These are phyloP conservation scores for Ptychobarbus kaznakovi DNA, from an alignment of 2,797 vertebrate genomes.

Conservation along the genomic window DNA sequence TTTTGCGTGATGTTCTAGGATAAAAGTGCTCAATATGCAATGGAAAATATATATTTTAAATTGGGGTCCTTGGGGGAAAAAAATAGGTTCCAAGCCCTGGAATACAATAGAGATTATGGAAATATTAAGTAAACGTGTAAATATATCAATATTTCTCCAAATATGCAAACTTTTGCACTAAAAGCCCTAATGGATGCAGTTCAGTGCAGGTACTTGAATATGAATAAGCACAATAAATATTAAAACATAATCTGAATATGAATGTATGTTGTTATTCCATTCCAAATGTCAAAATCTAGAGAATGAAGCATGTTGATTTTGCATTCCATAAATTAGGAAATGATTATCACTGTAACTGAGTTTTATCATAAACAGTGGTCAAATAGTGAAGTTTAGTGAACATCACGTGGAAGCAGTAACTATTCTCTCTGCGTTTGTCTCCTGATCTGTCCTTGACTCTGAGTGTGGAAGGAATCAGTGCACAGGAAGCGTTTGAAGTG, in stretches of 20 bases:
- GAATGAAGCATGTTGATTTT: not conserved
- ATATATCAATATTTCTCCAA: not conserved
- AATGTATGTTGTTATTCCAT: not conserved
- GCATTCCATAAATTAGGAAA: not conserved
- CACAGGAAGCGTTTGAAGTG: not conserved
- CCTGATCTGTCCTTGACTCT: slow-evolving; percentile 32
- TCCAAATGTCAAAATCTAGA: not conserved
- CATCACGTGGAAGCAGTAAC: not conserved
- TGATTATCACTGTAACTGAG: not conserved
- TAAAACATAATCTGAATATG: not conserved
- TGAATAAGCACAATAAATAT: not conserved
- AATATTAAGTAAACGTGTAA: not conserved
- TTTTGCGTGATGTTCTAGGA: not conserved
- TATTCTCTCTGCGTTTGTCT: slow-evolving; percentile 8
- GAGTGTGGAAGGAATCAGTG: not conserved
- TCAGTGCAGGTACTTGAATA: not conserved
- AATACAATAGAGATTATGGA: not conserved
- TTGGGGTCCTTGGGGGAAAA: not conserved
- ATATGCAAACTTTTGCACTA: not conserved
- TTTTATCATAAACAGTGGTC: not conserved
- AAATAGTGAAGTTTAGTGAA: not conserved
- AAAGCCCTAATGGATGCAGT: not conserved
- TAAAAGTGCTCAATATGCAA: not conserved
- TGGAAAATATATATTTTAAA: not conserved
- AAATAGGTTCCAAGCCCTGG: not conserved